Percentiles rank a stretch among this genome's conserved stretches.
Evolutionary conservation across 2,797 vertebrate genomes (phyloP).

Genomic region (Perodicticus potto): DNA sequence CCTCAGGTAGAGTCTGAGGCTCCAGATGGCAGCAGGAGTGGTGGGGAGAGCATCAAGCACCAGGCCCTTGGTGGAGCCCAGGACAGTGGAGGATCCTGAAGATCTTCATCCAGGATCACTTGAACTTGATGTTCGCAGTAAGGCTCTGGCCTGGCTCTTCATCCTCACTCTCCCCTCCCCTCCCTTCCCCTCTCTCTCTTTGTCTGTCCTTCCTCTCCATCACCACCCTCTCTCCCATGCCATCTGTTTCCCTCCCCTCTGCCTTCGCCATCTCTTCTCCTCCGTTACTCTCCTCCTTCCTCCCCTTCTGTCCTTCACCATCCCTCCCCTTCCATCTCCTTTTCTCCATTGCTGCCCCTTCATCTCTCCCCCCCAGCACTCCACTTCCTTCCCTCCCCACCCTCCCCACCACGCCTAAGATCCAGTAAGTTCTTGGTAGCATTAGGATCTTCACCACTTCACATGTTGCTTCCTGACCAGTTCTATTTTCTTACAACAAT

Average conservation of each 20-base stretch:
- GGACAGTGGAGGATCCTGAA: not conserved
- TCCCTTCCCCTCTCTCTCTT: not conserved
- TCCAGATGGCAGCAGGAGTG: not conserved
- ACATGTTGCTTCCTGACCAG: no score
- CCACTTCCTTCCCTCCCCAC: no score
- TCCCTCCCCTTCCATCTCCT: no score
- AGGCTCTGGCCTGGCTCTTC: not conserved
- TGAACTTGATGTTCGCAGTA: not conserved
- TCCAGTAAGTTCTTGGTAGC: no score
- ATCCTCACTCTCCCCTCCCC: not conserved
- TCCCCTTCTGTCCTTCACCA: no score
- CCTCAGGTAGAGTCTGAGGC: not conserved
- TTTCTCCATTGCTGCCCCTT: not conserved
- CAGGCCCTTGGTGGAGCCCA: rapidly evolving
- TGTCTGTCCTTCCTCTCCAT: not conserved
- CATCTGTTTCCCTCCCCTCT: not conserved
- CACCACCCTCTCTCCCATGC: no score
- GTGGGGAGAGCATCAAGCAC: not conserved
- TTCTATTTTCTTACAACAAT: no score
- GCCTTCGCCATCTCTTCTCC: not conserved
- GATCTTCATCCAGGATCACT: no score
- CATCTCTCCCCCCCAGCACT: not conserved
- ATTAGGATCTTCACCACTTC: not conserved
- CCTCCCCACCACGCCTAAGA: not conserved
- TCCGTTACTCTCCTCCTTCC: no score